Percentiles rank a stretch among this genome's conserved stretches.
phyloP scores from a whole-genome alignment of 2,113 vertebrate genomes.

The Turnix velox region DNA sequence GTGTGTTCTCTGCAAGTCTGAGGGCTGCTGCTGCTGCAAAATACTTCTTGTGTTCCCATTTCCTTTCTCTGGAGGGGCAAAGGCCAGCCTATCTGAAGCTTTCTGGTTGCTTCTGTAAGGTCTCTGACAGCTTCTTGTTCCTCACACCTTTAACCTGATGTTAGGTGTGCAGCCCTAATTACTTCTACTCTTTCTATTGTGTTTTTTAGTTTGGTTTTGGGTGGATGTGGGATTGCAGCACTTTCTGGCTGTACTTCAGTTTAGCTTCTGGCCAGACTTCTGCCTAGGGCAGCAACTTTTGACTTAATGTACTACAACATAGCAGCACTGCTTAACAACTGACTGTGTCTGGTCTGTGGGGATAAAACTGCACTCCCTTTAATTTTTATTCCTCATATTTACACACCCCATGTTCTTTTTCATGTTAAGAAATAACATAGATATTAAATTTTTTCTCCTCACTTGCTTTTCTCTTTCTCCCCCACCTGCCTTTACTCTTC shows the following conservation, averaged over 20 bases:
- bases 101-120: neutral
- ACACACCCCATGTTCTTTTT: neutral
- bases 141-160: neutral
- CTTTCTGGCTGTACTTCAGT: slow-evolving; percentile 4
- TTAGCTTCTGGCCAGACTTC: slow-evolving; percentile 2
- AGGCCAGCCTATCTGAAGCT: neutral
- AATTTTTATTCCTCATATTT: neutral
- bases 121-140: neutral
- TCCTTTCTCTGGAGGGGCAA: neutral
- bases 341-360: neutral
- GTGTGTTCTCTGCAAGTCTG: neutral
- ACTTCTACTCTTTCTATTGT: neutral
- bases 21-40: neutral
- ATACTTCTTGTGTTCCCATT: neutral
- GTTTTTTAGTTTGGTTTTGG: neutral
- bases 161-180: neutral
- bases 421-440: neutral
- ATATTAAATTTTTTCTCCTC: neutral
- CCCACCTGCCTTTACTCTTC: neutral
- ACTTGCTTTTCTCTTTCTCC: neutral
- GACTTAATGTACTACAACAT: neutral
- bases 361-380: neutral
- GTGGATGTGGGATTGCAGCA: neutral
- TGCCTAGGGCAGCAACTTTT: slow-evolving; percentile 25
- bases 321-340: neutral